Evolutionary conservation across 2,113 vertebrate genomes (phyloP), one percentile per base, ranked within the genome.

Genomic region (Salvator merianae): DNA sequence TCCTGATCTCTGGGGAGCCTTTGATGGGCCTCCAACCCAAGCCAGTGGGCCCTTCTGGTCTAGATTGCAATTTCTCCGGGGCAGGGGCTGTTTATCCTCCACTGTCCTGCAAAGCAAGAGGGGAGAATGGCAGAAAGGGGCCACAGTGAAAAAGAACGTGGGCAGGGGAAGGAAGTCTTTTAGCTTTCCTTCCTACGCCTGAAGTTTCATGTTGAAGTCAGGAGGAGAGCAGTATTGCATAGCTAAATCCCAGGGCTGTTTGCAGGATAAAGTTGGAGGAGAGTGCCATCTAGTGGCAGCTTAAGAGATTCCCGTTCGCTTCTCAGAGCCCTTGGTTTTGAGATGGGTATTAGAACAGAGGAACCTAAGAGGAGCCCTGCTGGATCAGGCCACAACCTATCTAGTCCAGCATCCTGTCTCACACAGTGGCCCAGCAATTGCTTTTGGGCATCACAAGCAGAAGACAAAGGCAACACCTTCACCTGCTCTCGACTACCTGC

Each of bases 201-300:
- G 3, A 65, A 65, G 62, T 28, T 65, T 34, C 13, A 32, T 69
- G n/a, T 1, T 34, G 66, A 18, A 32, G n/a, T 69, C n/a, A 69
- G 14, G 32, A 69, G 14, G 32, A n/a, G n/a, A 34, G 12, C 66
- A 69, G 13, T 14, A 18, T 13, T 3, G 36, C 9, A 38, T 12
- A 26, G 1, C 28, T 14, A 5, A 55, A 77, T n/a, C 8, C 32
- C 32, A 4, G 13, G 12, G 53, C 24, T 6, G 1, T 12, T n/a
- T 12, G 30, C 24, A 16, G 28, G 30, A 68, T 63, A 40, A 63
- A 36, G 88, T 72, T 68, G 82, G 76, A 83, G 87, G 72, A 82
- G 82, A 0, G 3, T 73, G 6, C 91, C 91, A 91, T 53, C 92
- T 93, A 89, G 87, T 2, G 92, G 88, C 2, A 10, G 22, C 38